Base-by-base conservation (phyloP, 1,140 invertebrate species). In the Orius laevigatus region DNA sequence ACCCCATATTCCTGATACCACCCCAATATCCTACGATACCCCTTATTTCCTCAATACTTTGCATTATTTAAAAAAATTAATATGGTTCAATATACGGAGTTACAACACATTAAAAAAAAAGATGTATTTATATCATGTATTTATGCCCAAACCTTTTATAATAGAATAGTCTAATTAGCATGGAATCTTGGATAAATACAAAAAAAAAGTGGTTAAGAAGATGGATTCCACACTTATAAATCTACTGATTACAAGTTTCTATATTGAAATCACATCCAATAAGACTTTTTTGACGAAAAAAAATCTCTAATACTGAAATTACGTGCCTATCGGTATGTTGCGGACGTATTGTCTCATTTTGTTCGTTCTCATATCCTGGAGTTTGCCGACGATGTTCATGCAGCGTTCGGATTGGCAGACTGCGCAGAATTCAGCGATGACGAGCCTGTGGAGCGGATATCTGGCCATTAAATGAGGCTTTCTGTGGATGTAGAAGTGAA, bases 341-440 rank as follows among this genome's bases (percentile, higher is more conserved):
- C 16, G 34, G 10, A 31, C 18, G 16, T 46, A 54, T 12, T 48
- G 10, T 44, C 36, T 51, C 41, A 54, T 43, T 44, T 34, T 42
- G 14, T n/a, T 20, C 62, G 64, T 55, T 63, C 60, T 43, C 61
- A 64, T 8, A 19, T 66, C 62, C n/a, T 68, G 64, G 49, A 68
- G 62, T 50, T 70, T 66, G 35, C 65, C 62, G 4, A 68, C 60
- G 8, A 61, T 60, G 48, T 63, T 55, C 65, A 66, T 66, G 35
- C 64, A 65, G 3, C 56, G 63, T 40, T 71, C 67, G 11, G 61
- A 63, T 48, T 69, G 68, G 48, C 74, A 76, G 10, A 66, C 53
- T 11, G 66, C 70, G 53, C 74, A 76, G 56, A 72, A 74, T 51
- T 75, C 70, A 2, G 72, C 68, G 3, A 47, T 48, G 31, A 52